A percentile compares a stretch with the other conserved stretches of the same genome.
Evolutionary conservation across 2,797 vertebrate species (phyloP).

Genomic region (Tapera naevia): DNA sequence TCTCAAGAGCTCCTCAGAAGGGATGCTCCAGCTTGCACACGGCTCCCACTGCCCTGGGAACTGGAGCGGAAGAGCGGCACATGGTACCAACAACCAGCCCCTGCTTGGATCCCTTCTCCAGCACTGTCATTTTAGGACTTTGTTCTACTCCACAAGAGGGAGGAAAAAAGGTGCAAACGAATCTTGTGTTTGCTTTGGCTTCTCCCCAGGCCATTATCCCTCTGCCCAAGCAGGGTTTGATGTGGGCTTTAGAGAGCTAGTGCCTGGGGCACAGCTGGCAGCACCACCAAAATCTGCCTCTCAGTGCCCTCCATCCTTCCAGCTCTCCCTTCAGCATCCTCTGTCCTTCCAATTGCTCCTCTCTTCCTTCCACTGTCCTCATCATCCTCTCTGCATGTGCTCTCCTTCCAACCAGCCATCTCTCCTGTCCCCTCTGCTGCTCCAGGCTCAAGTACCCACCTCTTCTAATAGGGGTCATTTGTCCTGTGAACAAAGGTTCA

Average conservation of each 20-base stretch:
- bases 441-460: not conserved
- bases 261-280: fast-evolving
- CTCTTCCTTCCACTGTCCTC: not conserved
- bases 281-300: not conserved
- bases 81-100: fast-evolving
- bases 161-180: not conserved
- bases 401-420: not conserved
- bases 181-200: not conserved
- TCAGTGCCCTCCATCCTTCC: not conserved
- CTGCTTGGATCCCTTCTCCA: not conserved
- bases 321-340: not conserved
- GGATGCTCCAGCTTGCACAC: not conserved
- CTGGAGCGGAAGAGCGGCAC: not conserved
- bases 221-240: not conserved
- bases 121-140: not conserved
- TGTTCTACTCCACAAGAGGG: fast-evolving
- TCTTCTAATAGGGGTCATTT: not conserved
- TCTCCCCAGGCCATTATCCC: not conserved
- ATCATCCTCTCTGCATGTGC: not conserved
- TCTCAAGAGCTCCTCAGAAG: not conserved
- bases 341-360: fast-evolving
- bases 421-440: not conserved
- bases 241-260: not conserved
- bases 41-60: fast-evolving
- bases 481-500: not conserved